phyloP scores from a whole-genome alignment of 2,888 invertebrate genomes.

The Erebia palarica region DNA sequence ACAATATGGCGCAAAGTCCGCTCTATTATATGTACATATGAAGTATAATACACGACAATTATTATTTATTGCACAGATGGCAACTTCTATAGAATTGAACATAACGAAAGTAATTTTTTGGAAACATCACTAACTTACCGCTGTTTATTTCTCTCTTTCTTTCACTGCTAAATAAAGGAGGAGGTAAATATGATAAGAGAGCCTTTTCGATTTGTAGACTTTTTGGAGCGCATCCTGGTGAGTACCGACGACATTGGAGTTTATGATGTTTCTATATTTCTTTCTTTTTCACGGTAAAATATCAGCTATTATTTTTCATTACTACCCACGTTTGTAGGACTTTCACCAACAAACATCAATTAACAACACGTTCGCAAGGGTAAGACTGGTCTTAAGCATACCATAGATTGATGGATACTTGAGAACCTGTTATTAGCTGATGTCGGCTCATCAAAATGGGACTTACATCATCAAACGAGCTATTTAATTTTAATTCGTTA shows the following conservation, averaged over 20 bases:
- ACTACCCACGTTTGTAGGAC: not conserved
- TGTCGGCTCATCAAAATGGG: too few relatives aligned
- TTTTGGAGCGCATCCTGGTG: conserved; percentile 65
- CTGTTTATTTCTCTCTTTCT: conserved; percentile 75
- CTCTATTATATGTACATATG: too few relatives aligned
- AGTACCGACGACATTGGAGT: conserved; percentile 59
- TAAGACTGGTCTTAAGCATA: too few relatives aligned
- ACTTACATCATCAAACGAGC: not conserved
- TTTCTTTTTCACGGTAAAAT: conserved; percentile 30
- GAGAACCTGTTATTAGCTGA: too few relatives aligned
- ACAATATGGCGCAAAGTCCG: too few relatives aligned
- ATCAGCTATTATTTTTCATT: conserved; percentile 23
- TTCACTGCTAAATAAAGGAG: conserved; percentile 76
- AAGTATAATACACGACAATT: too few relatives aligned
- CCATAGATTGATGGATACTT: too few relatives aligned
- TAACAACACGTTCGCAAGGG: too few relatives aligned
- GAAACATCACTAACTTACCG: conserved; percentile 78
- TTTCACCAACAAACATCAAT: not conserved
- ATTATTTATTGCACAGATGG: not conserved
- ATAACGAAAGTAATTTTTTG: conserved; percentile 44
- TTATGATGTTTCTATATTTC: conserved; percentile 67
- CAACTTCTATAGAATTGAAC: conserved; percentile 3
- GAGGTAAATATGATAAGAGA: conserved; percentile 75
- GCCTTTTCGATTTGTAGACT: conserved; percentile 63
- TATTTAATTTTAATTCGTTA: not conserved